Evolutionary conservation across 92 coral and sea anemone species (phyloP), one percentile per base, ranked within the genome.

Genomic region (Plumapathes pennacea): DNA sequence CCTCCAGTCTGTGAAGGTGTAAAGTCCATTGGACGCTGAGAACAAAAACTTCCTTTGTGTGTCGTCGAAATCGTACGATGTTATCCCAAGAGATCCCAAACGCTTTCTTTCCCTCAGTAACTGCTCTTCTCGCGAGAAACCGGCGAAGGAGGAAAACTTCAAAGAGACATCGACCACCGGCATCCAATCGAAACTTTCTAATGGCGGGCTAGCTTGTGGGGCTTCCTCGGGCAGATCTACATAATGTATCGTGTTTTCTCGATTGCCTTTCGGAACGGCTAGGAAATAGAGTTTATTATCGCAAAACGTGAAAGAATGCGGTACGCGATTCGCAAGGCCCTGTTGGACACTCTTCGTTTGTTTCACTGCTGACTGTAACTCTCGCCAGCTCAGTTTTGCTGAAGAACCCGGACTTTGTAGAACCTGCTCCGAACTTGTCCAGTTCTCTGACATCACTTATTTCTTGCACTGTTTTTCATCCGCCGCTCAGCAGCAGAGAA

Each of bases 101-200:
- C 99, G 68, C 38, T 94, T 94, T 52, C 99, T 67, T 54, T 94
- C 99, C 25, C 99, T 67, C 12, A 94, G 51, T 29, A 94, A 42
- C 60, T 94, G 96, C 40, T 94, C 99, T 45, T 94, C 99, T 14
- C 94, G 65, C 4, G 99, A 94, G 57, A 79, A 94, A 15, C 99
- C 99, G 20, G 81, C 84, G 78, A 94, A 94, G 0, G 86, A 86
- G 12, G 87, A 73, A 9, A 72, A 63, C 38, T 77, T 63, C 17
- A 57, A 69, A 52, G 84, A 70, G 1, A 77, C 57, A 44, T 94
- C 94, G 20, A 94, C 38, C 37, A 94, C 50, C 13, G 88, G 89
- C 23, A 68, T 72, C 99, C 99, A 94, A 6, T 70, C 62, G 21
- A 22, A 18, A 38, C 26, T 29, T 38, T 51, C 23, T 0, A 13